phyloP scores from a whole-genome alignment of 2,113 vertebrate genomes.

The Hippocampus barbouri region DNA sequence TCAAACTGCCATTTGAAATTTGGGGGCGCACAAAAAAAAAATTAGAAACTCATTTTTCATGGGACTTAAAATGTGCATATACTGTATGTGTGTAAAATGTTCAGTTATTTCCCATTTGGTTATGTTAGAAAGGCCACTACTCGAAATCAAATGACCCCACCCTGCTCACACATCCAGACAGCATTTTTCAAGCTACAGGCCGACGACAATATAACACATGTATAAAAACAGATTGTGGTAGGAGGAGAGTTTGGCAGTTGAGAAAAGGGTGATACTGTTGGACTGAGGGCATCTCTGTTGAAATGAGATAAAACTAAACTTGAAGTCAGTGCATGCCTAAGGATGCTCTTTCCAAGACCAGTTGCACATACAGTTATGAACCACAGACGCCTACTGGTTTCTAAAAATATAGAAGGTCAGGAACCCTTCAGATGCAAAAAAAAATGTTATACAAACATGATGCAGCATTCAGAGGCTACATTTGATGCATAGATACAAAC shows the following conservation, averaged over 20 bases:
- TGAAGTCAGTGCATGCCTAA: constrained; percentile 25
- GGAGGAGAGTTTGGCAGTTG: constrained; percentile 11
- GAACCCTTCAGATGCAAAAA: constrained; percentile 32
- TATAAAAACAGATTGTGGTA: constrained; percentile 30
- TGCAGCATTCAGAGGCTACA: constrained; percentile 21
- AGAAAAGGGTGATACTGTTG: constrained; percentile 14
- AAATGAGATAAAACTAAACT: constrained; percentile 44
- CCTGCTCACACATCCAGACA: not conserved
- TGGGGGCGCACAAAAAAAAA: no score
- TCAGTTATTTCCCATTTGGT: no score
- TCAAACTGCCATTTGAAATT: no score
- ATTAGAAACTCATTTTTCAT: no score
- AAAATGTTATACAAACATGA: constrained; percentile 28
- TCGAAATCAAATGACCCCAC: not conserved
- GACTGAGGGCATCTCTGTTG: constrained; percentile 30
- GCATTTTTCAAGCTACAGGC: constrained; percentile 28
- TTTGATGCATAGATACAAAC: constrained; percentile 7
- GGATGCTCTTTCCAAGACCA: constrained; percentile 34
- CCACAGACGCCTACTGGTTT: constrained; percentile 52
- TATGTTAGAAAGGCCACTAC: no score
- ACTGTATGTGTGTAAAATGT: no score
- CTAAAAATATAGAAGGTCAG: constrained; percentile 54
- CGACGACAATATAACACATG: not conserved
- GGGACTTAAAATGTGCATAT: no score
- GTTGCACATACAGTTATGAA: constrained; percentile 35